Evolutionary conservation across 2,113 vertebrate genomes (phyloP).

Genomic region (Cricetomys ansorgei): DNA sequence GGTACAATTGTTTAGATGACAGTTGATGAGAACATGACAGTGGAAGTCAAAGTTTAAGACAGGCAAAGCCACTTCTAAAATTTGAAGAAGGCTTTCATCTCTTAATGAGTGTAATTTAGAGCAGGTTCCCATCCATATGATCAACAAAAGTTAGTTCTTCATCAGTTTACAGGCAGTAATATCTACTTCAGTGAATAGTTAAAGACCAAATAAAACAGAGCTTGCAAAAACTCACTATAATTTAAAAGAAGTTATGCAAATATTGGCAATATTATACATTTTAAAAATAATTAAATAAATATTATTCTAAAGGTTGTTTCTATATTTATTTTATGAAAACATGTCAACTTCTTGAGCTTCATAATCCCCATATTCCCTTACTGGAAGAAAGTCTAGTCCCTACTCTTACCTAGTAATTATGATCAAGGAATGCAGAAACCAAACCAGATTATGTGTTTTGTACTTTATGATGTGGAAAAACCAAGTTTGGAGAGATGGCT

Average conservation of each 20-base stretch:
- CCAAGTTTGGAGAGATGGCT: neutral
- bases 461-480: neutral
- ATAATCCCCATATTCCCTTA: neutral
- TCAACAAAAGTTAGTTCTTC: slow-evolving; percentile 15
- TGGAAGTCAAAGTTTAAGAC: slow-evolving; percentile 37
- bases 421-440: neutral
- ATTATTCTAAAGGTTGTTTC: neutral
- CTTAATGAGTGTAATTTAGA: slow-evolving; percentile 13
- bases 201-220: slow-evolving; percentile 31
- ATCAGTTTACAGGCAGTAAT: neutral
- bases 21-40: neutral
- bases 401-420: neutral
- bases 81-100: neutral
- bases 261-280: neutral
- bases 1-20: slow-evolving; percentile 31
- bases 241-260: neutral
- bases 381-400: neutral
- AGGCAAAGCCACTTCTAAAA: neutral
- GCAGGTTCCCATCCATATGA: slow-evolving; percentile 46
- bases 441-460: neutral
- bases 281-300: slow-evolving; percentile 7
- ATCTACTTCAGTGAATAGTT: neutral
- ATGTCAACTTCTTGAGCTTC: neutral
- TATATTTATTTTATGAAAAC: neutral
- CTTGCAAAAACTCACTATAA: neutral